Evolutionary conservation across 2,888 invertebrate species (phyloP).

Genomic region (Apamea crenata): DNA sequence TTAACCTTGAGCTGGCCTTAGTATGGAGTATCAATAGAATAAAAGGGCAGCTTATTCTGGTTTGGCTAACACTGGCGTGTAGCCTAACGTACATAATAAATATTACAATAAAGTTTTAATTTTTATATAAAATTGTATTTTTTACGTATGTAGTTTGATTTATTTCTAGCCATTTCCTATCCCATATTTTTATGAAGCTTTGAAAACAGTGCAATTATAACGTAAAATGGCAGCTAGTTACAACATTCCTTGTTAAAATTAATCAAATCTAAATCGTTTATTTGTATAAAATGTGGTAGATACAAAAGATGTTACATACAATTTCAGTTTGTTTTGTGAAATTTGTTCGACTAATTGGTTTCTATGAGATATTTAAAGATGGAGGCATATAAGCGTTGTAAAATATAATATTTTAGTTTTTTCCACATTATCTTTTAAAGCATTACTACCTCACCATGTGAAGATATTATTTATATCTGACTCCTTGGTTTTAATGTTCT

Average conservation of each 20-base stretch:
- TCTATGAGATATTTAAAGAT: no score
- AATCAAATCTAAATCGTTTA: background rate
- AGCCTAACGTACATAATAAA: background rate
- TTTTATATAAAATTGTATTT: background rate
- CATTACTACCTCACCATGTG: background rate
- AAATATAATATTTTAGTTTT: background rate
- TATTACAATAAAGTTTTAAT: background rate
- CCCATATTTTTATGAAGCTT: background rate
- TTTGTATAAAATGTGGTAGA: background rate
- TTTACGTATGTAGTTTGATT: background rate
- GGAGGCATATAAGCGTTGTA: no score
- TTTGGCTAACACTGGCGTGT: background rate
- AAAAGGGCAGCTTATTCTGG: no score
- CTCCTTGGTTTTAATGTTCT: background rate
- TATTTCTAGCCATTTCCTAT: fast-evolving
- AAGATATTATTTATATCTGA: background rate
- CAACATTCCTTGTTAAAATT: background rate
- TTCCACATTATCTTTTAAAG: background rate
- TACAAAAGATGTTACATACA: background rate
- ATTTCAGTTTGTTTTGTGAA: background rate
- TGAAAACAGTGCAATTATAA: no score
- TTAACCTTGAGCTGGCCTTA: no score
- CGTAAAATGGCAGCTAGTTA: background rate
- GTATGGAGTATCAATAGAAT: no score
- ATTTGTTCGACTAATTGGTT: no score